Conservation (phyloP, 92 coral and sea anemone genomes). For the Meandrina meandrites region DNA sequence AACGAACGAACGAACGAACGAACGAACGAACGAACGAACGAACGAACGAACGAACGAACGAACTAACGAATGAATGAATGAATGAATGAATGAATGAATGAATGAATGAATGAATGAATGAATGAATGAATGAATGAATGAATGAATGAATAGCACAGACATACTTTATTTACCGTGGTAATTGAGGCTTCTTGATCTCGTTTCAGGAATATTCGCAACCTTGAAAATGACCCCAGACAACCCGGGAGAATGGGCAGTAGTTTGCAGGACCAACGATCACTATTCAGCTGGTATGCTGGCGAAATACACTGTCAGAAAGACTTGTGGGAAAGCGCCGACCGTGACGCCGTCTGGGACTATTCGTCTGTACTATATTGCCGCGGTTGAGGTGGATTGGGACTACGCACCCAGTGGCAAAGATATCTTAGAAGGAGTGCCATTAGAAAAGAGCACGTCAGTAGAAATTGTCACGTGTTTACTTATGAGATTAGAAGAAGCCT, state of each 20-base stretch:
- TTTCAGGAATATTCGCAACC: no score
- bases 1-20: no score
- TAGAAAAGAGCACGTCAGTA: slow-evolving; percentile 77
- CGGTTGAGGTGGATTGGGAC: slow-evolving; percentile 82
- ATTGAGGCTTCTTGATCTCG: no score
- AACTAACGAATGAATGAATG: no score
- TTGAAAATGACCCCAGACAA: slow-evolving; percentile 79
- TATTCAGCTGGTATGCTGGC: slow-evolving; percentile 93
- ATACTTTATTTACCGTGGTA: no score
- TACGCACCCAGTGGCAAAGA: slow-evolving; percentile 77
- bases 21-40: no score
- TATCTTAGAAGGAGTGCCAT: slow-evolving; percentile 44
- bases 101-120: no score
- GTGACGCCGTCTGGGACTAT: slow-evolving; percentile 32
- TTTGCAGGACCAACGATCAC: slow-evolving; percentile 90
- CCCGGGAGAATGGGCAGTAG: slow-evolving; percentile 90
- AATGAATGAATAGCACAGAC: no score
- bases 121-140: no score
- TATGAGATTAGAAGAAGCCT: no score
- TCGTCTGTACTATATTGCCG: slow-evolving; percentile 72
- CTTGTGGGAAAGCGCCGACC: slow-evolving; percentile 28
- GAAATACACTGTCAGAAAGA: slow-evolving; percentile 55
- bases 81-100: no score
- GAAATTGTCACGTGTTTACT: background rate
- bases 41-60: no score